Conservation (phyloP, 2,113 vertebrate species). For the Odobenus rosmarus region DNA sequence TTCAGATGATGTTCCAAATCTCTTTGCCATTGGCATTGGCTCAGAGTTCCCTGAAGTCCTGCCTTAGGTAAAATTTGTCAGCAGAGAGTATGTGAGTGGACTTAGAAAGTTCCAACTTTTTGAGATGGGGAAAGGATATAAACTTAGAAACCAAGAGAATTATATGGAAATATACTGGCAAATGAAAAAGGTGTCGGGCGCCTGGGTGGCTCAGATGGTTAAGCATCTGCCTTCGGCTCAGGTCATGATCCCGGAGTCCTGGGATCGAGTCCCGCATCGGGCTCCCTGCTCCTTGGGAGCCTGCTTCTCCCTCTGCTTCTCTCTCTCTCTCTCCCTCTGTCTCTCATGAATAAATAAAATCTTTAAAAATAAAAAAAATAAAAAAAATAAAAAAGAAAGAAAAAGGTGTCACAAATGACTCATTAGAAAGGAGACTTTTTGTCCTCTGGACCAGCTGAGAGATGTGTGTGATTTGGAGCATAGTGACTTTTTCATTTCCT, state of each 20-base stretch:
- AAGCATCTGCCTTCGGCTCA: too few relatives aligned
- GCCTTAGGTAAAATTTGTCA: neutral
- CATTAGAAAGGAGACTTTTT: slow-evolving; percentile 77
- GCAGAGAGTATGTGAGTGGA: neutral
- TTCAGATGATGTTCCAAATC: too few relatives aligned
- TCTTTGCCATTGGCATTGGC: neutral
- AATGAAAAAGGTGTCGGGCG: slow-evolving; percentile 68
- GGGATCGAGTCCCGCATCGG: too few relatives aligned
- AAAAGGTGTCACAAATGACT: slow-evolving; percentile 76
- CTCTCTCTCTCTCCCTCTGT: too few relatives aligned
- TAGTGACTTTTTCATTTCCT: slow-evolving; percentile 81
- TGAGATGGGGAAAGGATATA: neutral
- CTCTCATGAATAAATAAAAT: too few relatives aligned
- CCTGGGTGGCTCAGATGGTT: too few relatives aligned
- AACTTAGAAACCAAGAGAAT: slow-evolving; percentile 35
- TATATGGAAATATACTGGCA: neutral
- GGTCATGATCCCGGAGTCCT: too few relatives aligned
- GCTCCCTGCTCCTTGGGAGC: too few relatives aligned
- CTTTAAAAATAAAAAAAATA: too few relatives aligned
- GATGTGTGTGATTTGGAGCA: slow-evolving; percentile 76
- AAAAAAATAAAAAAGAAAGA: too few relatives aligned
- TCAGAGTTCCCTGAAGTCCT: neutral
- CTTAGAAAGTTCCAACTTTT: neutral
- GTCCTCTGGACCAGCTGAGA: slow-evolving; percentile 75
- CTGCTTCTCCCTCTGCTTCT: too few relatives aligned